These are phyloP conservation scores for Cataglyphis rosenhaueri DNA, from an alignment of 2,888 invertebrate species.

Conservation along the genomic window DNA sequence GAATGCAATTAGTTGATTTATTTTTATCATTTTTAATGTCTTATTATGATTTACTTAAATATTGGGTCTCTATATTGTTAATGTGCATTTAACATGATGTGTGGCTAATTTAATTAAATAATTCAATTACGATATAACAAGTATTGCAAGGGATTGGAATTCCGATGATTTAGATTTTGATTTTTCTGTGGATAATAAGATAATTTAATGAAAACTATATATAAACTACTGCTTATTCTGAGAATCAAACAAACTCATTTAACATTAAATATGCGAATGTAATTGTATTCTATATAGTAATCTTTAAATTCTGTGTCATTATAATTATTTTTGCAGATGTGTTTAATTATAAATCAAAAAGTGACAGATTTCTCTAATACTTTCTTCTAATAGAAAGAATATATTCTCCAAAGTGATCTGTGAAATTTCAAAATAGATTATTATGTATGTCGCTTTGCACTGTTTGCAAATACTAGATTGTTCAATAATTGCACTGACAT, in stretches of 20 bases:
- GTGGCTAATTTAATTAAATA: conserved; percentile 23
- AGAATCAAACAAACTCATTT: background rate
- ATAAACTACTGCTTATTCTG: background rate
- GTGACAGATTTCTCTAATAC: conserved; percentile 15
- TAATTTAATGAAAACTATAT: conserved; percentile 12
- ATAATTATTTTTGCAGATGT: conserved; percentile 19
- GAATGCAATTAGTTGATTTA: conserved; percentile 21
- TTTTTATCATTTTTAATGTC: background rate
- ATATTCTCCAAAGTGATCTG: conserved; percentile 7
- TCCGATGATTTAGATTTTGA: background rate
- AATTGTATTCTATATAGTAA: conserved; percentile 4
- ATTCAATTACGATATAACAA: conserved; percentile 11
- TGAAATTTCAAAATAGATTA: background rate
- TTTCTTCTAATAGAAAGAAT: background rate
- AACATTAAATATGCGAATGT: conserved; percentile 6
- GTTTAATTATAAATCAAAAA: conserved; percentile 6
- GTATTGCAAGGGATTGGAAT: background rate
- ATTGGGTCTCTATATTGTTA: conserved; percentile 8
- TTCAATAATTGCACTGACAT: conserved; percentile 13
- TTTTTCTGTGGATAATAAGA: background rate
- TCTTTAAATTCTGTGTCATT: background rate
- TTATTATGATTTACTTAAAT: conserved; percentile 26
- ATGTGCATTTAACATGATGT: conserved; percentile 10
- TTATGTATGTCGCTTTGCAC: background rate
- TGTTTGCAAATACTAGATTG: conserved; percentile 39